A percentile compares a stretch with the other conserved stretches of the same genome.
These are phyloP conservation scores for Rhinogobius similis DNA, from an alignment of 2,113 vertebrate genomes.

Conservation along the genomic window DNA sequence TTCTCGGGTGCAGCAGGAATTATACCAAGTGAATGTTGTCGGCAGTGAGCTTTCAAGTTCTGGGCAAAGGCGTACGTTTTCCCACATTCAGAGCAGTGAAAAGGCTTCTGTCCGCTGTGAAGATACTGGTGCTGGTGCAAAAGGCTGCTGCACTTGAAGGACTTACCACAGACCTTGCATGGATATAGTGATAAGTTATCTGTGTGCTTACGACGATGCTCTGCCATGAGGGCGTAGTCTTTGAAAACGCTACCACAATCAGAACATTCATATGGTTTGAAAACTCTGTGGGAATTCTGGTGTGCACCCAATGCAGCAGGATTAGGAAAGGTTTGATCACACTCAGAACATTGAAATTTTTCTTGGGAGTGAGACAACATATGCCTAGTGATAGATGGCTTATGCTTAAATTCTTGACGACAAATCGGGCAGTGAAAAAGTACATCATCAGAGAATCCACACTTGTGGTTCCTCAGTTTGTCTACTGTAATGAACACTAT, in stretches of 20 bases:
- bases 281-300: conserved; percentile 81
- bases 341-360: conserved; percentile 82
- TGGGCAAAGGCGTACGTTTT: conserved; percentile 78
- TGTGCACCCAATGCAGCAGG: conserved; percentile 77
- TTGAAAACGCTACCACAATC: conserved; percentile 87
- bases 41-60: conserved; percentile 80
- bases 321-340: conserved; percentile 82
- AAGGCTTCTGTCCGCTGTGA: conserved; percentile 82
- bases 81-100: conserved; percentile 72
- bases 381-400: conserved; percentile 75
- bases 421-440: conserved; percentile 76
- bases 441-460: conserved; percentile 60
- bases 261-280: conserved; percentile 83
- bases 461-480: conserved; percentile 69
- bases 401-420: conserved; percentile 75
- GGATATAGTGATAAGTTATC: conserved; percentile 67
- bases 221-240: conserved; percentile 85
- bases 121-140: conserved; percentile 85
- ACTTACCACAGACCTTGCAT: conserved; percentile 81
- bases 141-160: conserved; percentile 84
- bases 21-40: conserved; percentile 68
- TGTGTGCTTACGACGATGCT: conserved; percentile 83
- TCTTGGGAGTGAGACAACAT: conserved; percentile 76
- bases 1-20: conserved; percentile 25
- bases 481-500: conserved; percentile 56